phyloP scores from a whole-genome alignment of 2,888 invertebrate species.

The Gortyna flavago region DNA sequence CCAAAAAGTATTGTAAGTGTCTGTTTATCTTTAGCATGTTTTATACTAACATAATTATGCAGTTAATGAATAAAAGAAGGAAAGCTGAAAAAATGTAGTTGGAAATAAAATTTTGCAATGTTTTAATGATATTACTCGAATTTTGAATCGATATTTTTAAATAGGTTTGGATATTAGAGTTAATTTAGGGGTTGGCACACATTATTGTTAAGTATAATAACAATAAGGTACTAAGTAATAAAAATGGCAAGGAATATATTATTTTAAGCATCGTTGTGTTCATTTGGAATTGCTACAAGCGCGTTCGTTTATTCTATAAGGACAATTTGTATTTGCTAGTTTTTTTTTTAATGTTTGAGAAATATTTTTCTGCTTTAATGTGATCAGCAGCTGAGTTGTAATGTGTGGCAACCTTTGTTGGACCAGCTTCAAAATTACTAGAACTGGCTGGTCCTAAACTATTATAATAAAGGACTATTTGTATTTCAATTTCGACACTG shows the following conservation, averaged over 20 bases:
- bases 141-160: slow-evolving; percentile 71
- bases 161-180: slow-evolving; percentile 68
- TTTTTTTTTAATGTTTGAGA: slow-evolving; percentile 14
- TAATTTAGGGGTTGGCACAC: slow-evolving; percentile 58
- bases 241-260: slow-evolving; percentile 19
- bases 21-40: slow-evolving; percentile 67
- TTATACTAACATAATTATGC: slow-evolving; percentile 63
- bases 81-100: slow-evolving; percentile 31
- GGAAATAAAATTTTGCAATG: slow-evolving; percentile 53
- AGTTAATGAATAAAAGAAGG: slow-evolving; percentile 41
- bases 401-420: slow-evolving; percentile 52
- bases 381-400: slow-evolving; percentile 24
- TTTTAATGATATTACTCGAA: slow-evolving; percentile 76
- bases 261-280: slow-evolving; percentile 61
- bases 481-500: slow-evolving; percentile 83
- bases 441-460: slow-evolving; percentile 60
- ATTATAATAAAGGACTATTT: slow-evolving; percentile 64
- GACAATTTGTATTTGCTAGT: slow-evolving; percentile 17
- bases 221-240: slow-evolving; percentile 35
- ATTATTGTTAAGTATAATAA: slow-evolving; percentile 49
- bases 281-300: slow-evolving; percentile 53
- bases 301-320: slow-evolving; percentile 52
- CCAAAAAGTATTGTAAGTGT: slow-evolving; percentile 67
- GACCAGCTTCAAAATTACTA: slow-evolving; percentile 54
- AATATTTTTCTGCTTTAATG: slow-evolving; percentile 17